Evolutionary conservation across 1,140 invertebrate genomes (phyloP), one percentile per base, ranked within the genome.

Genomic region (Aphis gossypii): DNA sequence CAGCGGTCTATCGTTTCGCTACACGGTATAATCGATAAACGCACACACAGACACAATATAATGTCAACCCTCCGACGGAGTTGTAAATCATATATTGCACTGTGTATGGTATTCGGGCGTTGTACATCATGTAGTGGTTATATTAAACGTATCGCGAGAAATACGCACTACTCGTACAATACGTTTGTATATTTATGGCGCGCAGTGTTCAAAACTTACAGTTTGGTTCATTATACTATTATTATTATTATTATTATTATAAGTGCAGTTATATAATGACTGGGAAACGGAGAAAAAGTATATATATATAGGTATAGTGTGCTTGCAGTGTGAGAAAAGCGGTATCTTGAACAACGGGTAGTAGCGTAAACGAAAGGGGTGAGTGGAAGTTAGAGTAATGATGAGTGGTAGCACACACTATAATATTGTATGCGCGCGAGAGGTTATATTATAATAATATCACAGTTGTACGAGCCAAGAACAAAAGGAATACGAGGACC

Each of bases 381-480:
- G 30, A n/a, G 60, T n/a, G n/a, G 14, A 11, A n/a, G 14, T 18
- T 18, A 18, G 60, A 76, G n/a, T 76, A 35, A 76, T 35, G 60
- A 21, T 20, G 60, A 76, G 60, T 68, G 60, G 60, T 14, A n/a
- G n/a, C n/a, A n/a, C n/a, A 76, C 30, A 76, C 60, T 76, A 14
- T n/a, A 76, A n/a, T n/a, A n/a, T 18, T n/a, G 30, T n/a, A 68
- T n/a, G n/a, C 18, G 60, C 60, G 14, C 18, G 14, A 76, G 60
- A 76, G 60, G 30, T 76, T 76, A 76, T 76, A n/a, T 76, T 76
- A 76, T n/a, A n/a, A 76, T 76, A 76, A 76, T 76, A 76, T 76
- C n/a, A n/a, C 60, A 76, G 30, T 76, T n/a, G 30, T 76, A 76
- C 18, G 60, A 76, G 30, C 60, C n/a, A 76, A 76, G 60, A 76